Evolutionary conservation across 2,888 invertebrate species (phyloP).

Genomic region (Drosophila hamatofila): DNA sequence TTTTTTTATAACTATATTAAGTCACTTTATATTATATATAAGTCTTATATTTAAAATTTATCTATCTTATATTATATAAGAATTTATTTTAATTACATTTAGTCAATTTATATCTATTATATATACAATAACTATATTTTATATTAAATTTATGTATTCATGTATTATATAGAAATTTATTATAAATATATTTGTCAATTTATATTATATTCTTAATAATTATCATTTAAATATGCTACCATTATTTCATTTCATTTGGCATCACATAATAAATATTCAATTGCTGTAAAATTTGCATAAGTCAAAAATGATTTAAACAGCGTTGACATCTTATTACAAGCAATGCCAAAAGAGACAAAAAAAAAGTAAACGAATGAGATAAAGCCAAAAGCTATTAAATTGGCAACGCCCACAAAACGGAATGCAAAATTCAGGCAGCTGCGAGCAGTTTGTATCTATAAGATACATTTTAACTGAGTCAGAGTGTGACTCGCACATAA

Average conservation of each 20-base stretch:
- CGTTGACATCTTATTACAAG: conserved; percentile 79
- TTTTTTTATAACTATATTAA: too few relatives aligned
- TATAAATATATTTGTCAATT: too few relatives aligned
- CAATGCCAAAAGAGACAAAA: conserved; percentile 56
- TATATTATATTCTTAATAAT: background rate
- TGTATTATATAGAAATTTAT: too few relatives aligned
- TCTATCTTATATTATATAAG: too few relatives aligned
- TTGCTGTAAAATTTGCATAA: conserved; percentile 27
- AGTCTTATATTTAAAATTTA: too few relatives aligned
- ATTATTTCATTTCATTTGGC: background rate
- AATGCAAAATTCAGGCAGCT: conserved; percentile 32
- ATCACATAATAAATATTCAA: conserved; percentile 29
- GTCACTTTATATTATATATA: too few relatives aligned
- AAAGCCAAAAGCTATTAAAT: conserved; percentile 21
- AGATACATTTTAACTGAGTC: conserved; percentile 58
- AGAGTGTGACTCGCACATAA: conserved; percentile 21
- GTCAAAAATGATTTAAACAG: conserved; percentile 58
- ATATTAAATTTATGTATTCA: too few relatives aligned
- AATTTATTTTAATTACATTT: background rate
- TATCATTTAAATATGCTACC: background rate
- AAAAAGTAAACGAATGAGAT: conserved; percentile 15
- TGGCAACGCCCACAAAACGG: conserved; percentile 35
- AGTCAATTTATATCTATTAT: background rate
- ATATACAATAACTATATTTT: too few relatives aligned
- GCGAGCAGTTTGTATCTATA: conserved; percentile 28